These are phyloP conservation scores for Poecile atricapillus DNA, from an alignment of 2,113 vertebrate species.

Conservation along the genomic window DNA sequence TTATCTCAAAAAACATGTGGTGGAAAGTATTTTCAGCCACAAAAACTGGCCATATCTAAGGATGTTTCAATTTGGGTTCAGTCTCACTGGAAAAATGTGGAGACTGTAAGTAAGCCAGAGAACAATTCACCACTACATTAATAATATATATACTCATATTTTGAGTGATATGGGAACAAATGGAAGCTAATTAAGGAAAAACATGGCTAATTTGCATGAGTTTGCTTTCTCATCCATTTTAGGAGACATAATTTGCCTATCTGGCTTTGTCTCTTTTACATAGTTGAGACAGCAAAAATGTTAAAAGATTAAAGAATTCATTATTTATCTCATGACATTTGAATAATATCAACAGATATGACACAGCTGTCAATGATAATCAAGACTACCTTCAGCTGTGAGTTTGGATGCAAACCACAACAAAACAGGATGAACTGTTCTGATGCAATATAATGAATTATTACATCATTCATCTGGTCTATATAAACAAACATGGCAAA, in stretches of 20 bases:
- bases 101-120: neutral
- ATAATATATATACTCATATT: neutral
- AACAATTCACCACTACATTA: neutral
- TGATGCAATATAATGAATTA: slow-evolving; percentile 29
- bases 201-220: neutral
- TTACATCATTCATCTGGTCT: slow-evolving; percentile 23
- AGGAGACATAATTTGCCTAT: neutral
- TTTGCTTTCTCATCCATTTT: neutral
- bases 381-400: slow-evolving; percentile 38
- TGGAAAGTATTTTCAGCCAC: neutral
- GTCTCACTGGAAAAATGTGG: neutral
- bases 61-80: neutral
- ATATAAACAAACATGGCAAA: neutral
- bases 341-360: slow-evolving; percentile 19
- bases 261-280: neutral
- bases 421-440: neutral
- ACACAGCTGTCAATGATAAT: slow-evolving; percentile 15
- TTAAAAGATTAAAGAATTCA: slow-evolving; percentile 37
- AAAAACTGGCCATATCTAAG: neutral
- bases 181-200: neutral
- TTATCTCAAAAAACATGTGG: neutral
- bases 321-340: slow-evolving; percentile 16
- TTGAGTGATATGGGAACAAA: neutral
- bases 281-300: slow-evolving; percentile 9
- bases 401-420: slow-evolving; percentile 32